These are phyloP conservation scores for Platycheirus albimanus DNA, from an alignment of 2,888 invertebrate species.

Conservation along the genomic window DNA sequence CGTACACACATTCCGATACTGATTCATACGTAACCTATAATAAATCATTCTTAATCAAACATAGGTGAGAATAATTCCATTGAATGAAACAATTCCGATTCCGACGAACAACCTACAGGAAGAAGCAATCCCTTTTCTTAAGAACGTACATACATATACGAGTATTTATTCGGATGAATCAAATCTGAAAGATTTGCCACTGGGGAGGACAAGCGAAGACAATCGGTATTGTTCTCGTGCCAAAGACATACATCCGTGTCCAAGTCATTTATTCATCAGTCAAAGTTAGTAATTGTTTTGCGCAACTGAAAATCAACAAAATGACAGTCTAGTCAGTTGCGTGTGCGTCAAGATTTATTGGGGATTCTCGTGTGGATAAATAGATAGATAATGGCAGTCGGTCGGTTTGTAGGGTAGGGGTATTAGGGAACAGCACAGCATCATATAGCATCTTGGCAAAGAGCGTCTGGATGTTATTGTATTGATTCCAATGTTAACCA, in stretches of 20 bases:
- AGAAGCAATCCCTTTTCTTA: too few species aligned
- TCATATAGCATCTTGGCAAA: neutral
- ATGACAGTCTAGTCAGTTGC: slow-evolving; percentile 37
- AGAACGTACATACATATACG: too few species aligned
- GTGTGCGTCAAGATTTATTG: slow-evolving; percentile 59
- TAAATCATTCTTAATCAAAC: slow-evolving; percentile 70
- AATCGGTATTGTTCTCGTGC: slow-evolving; percentile 66
- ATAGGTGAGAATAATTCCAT: slow-evolving; percentile 47
- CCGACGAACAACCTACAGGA: neutral
- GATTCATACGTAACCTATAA: slow-evolving; percentile 19
- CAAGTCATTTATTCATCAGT: slow-evolving; percentile 69
- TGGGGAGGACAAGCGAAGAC: slow-evolving; percentile 68
- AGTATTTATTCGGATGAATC: slow-evolving; percentile 28
- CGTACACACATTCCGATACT: neutral
- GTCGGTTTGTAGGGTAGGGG: too few species aligned
- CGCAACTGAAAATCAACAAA: slow-evolving; percentile 73
- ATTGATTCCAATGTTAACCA: slow-evolving; percentile 49
- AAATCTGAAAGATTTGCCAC: slow-evolving; percentile 48
- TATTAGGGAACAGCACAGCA: neutral
- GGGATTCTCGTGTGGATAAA: slow-evolving; percentile 9
- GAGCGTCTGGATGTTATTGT: slow-evolving; percentile 27
- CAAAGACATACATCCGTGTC: slow-evolving; percentile 52
- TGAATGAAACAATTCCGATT: slow-evolving; percentile 29
- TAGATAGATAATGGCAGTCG: neutral
- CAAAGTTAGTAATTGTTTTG: slow-evolving; percentile 68